phyloP scores from a whole-genome alignment of 2,113 vertebrate genomes.

The Notechis scutatus region DNA sequence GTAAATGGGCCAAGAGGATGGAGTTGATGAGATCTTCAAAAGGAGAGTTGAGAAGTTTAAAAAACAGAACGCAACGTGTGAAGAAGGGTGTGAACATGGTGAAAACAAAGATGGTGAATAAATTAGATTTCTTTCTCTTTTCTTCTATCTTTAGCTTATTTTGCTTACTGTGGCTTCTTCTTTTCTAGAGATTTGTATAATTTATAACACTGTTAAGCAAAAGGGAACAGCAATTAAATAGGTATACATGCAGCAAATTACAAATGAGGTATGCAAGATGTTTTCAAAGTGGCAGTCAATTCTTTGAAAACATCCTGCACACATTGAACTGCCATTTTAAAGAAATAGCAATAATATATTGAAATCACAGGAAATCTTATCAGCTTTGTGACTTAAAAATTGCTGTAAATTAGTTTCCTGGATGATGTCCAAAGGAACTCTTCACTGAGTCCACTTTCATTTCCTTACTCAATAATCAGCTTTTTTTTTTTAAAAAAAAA shows the following conservation, averaged over 20 bases:
- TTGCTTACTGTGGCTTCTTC: neutral
- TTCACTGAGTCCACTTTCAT: conserved; percentile 57
- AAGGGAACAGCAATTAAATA: neutral
- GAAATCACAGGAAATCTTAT: conserved; percentile 3
- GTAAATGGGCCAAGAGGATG: neutral
- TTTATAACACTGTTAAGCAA: neutral
- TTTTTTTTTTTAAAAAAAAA: neutral
- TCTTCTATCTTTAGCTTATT: neutral
- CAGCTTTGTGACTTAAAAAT: conserved; percentile 40
- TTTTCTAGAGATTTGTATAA: neutral
- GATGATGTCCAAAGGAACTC: conserved; percentile 48
- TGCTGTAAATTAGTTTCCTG: conserved; percentile 45
- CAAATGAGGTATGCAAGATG: neutral
- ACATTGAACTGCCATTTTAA: neutral
- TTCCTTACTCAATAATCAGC: conserved; percentile 60
- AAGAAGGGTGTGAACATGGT: neutral
- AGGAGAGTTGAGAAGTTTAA: neutral
- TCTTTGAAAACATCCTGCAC: neutral
- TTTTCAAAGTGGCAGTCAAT: neutral
- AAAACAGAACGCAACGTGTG: neutral
- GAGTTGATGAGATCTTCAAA: neutral
- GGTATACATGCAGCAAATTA: neutral
- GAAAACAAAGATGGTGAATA: neutral
- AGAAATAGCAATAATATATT: neutral
- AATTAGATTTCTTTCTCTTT: neutral